Base-by-base conservation (phyloP, 2,113 vertebrate species). In the Piprites chloris region DNA sequence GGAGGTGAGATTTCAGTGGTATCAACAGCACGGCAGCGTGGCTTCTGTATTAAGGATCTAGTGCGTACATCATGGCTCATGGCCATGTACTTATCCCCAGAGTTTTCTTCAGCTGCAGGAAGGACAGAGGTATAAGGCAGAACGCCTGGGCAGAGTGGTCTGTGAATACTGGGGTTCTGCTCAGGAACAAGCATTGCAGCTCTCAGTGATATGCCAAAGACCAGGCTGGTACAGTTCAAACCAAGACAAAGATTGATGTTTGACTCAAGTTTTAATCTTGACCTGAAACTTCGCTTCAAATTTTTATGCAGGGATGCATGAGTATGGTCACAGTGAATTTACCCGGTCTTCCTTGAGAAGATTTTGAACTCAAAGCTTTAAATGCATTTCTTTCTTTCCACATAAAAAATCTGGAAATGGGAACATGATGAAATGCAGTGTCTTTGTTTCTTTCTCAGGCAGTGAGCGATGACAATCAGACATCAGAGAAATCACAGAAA, bases 91-190 rank as follows among this genome's bases (percentile, higher is more conserved):
- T 83, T 71, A 18, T 14, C 3, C 1, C 12, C 33, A 17, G 9
- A 22, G 14, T 52, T 66, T 86, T 76, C 19, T 69, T 76, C 58
- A 82, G 10, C 33, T 73, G 30, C 27, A 59, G 35, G 50, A 61
- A 11, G 35, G 22, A 63, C 9, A 77, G 14, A 35, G 15, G 6
- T 16, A 24, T 41, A 55, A 49, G 23, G 11, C 22, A 44, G n/a
- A 73, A 24, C 14, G 6, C 6, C 33, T 50, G 21, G 24, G 32
- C 24, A 72, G 66, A 26, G 2, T 0, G 0, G 28, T 13, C 23
- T 52, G 19, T 56, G 14, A 68, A 39, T 37, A n/a, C 4, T 5
- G 10, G 19, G 5, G 1, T 83, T n/a, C 6, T 86, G 17, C 63
- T 35, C 4, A 4, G 71, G 11, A 17, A 19, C 14, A 12, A 7